Conservation (phyloP, 2,797 vertebrate genomes). For the Etheostoma perlongum region DNA sequence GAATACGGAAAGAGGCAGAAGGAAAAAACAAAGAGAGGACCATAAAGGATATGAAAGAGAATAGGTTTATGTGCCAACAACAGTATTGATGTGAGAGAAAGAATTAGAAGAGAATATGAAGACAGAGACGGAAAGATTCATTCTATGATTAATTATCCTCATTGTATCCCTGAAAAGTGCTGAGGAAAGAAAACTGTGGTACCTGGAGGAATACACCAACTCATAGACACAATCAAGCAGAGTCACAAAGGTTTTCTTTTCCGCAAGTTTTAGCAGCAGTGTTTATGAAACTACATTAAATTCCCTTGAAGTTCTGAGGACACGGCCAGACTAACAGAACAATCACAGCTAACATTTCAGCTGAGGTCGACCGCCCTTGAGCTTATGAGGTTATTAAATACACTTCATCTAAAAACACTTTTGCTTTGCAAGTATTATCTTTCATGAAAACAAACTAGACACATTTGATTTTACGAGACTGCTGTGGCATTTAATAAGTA, state of each 20-base stretch:
- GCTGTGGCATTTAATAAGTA: constrained; percentile 29
- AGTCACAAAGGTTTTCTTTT: constrained; percentile 19
- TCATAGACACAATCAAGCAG: constrained; percentile 35
- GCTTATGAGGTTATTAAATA: constrained; percentile 39
- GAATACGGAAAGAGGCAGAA: constrained; percentile 31
- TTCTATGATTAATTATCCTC: constrained; percentile 75
- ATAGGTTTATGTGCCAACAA: constrained; percentile 26
- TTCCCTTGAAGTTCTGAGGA: constrained; percentile 40
- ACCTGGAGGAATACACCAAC: constrained; percentile 16
- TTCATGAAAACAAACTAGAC: constrained; percentile 59
- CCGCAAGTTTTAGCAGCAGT: constrained; percentile 37
- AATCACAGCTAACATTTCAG: constrained; percentile 25
- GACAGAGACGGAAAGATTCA: constrained; percentile 47
- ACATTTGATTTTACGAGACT: constrained; percentile 57
- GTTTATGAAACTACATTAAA: constrained; percentile 43
- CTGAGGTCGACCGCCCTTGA: constrained; percentile 28
- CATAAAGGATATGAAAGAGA: constrained; percentile 41
- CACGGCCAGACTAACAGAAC: constrained; percentile 8
- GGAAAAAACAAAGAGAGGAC: constrained; percentile 35
- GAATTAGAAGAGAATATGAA: constrained; percentile 34
- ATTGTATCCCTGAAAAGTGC: constrained; percentile 55
- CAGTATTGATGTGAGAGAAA: constrained; percentile 24
- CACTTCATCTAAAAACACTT: constrained; percentile 32
- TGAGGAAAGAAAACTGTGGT: constrained; percentile 31
- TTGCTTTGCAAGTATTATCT: constrained; percentile 39